phyloP scores from a whole-genome alignment of 2,113 vertebrate species.

The Caranx ignobilis region DNA sequence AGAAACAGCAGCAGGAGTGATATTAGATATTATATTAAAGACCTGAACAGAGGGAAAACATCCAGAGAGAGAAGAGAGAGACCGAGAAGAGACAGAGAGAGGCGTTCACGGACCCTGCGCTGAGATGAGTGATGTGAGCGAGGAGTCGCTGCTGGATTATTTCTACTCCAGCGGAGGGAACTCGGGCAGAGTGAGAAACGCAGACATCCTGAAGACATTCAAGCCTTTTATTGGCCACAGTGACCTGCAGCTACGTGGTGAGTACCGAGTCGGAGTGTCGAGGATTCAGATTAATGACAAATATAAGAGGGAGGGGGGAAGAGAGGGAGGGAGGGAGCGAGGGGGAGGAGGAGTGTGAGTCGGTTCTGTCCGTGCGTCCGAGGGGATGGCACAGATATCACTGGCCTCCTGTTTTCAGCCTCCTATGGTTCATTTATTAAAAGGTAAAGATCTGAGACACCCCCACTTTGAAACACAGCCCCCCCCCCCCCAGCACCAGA shows the following conservation, averaged over 20 bases:
- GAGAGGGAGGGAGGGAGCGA: too few species aligned
- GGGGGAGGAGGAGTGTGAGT: not conserved
- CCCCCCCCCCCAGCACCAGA: not conserved
- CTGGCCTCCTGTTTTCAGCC: conserved; percentile 12
- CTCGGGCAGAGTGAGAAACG: conserved; percentile 81
- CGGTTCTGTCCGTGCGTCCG: not conserved
- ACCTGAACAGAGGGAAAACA: too few species aligned
- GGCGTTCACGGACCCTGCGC: not conserved
- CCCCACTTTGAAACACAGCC: not conserved
- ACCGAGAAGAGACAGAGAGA: not conserved
- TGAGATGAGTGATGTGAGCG: conserved; percentile 81
- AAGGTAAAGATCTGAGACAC: too few species aligned
- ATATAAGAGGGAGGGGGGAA: not conserved
- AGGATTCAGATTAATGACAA: accelerated
- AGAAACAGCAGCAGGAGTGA: not conserved
- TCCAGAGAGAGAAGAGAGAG: too few species aligned
- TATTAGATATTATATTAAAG: not conserved
- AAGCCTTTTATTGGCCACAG: conserved; percentile 84
- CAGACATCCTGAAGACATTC: conserved; percentile 82
- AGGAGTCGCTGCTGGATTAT: conserved; percentile 83
- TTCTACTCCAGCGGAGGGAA: conserved; percentile 77
- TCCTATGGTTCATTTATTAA: not conserved
- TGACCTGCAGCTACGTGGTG: conserved; percentile 83
- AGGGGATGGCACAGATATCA: not conserved
- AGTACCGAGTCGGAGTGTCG: conserved; percentile 52